These are phyloP conservation scores for Ceratoteleas bidentatus DNA, from an alignment of 1,140 invertebrate genomes.

Conservation along the genomic window DNA sequence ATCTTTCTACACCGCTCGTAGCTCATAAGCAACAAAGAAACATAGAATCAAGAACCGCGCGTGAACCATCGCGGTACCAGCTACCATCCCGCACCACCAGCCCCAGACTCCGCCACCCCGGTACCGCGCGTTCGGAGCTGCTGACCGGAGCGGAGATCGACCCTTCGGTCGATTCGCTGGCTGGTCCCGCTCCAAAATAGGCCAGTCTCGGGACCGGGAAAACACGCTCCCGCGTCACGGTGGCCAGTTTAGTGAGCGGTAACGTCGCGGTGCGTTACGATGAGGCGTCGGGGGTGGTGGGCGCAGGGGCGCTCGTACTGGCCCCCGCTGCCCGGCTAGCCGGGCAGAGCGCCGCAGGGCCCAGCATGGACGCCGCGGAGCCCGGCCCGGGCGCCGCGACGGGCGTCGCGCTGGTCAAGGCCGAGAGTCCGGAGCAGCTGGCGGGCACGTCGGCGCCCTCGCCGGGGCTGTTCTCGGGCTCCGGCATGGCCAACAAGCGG, in stretches of 20 bases:
- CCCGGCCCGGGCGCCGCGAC: slow-evolving; percentile 46
- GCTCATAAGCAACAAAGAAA: slow-evolving; percentile 47
- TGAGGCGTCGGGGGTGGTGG: slow-evolving; percentile 77
- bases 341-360: slow-evolving; percentile 48
- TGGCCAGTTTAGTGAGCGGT: slow-evolving; percentile 79
- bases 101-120: too few species aligned
- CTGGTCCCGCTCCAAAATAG: slow-evolving; percentile 34
- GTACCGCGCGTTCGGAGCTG: slow-evolving; percentile 4
- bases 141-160: slow-evolving; percentile 25
- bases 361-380: slow-evolving; percentile 68
- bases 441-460: slow-evolving; percentile 72
- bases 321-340: slow-evolving; percentile 77
- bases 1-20: slow-evolving; percentile 43
- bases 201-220: slow-evolving; percentile 50
- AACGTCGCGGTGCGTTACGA: slow-evolving; percentile 79
- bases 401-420: slow-evolving; percentile 72
- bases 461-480: slow-evolving; percentile 45
- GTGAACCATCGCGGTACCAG: too few species aligned
- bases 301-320: slow-evolving; percentile 74
- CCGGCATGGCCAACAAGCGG: slow-evolving; percentile 73
- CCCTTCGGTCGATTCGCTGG: slow-evolving; percentile 4
- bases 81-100: too few species aligned
- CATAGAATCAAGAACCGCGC: slow-evolving; percentile 22
- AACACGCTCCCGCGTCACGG: slow-evolving; percentile 70
- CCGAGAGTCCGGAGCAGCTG: slow-evolving; percentile 74